These are phyloP conservation scores for Natator depressus DNA, from an alignment of 2,113 vertebrate genomes.

Conservation along the genomic window DNA sequence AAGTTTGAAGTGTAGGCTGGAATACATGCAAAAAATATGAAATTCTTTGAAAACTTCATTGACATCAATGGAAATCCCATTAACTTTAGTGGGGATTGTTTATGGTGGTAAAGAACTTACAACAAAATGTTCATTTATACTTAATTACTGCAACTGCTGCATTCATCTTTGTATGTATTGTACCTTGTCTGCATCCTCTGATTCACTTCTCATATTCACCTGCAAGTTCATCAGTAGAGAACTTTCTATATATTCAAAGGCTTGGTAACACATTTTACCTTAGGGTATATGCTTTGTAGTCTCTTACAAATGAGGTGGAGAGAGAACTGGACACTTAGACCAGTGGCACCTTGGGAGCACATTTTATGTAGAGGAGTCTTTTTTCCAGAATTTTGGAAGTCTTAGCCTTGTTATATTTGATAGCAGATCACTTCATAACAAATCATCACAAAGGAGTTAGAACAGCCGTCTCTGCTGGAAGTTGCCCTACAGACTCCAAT, in stretches of 20 bases:
- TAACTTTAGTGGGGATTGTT: constrained; percentile 66
- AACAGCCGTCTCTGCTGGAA: constrained; percentile 38
- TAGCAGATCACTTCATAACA: constrained; percentile 38
- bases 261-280: neutral
- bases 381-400: constrained; percentile 15
- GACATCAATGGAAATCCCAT: constrained; percentile 60
- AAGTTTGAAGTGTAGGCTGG: neutral
- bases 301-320: neutral
- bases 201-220: neutral
- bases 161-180: neutral
- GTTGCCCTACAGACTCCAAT: constrained; percentile 55
- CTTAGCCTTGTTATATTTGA: constrained; percentile 31
- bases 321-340: neutral
- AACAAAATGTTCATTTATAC: constrained; percentile 36
- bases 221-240: neutral
- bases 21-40: neutral
- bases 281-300: constrained; percentile 8
- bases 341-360: neutral
- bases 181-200: neutral
- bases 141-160: constrained; percentile 10
- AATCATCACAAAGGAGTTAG: constrained; percentile 29
- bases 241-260: neutral
- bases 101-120: constrained; percentile 40
- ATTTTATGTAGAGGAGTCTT: neutral
- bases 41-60: neutral